Percentiles rank a stretch among this genome's conserved stretches.
Evolutionary conservation across 53 echinoderm and acorn worm species (phyloP).

Genomic region (Actinopyga echinites): DNA sequence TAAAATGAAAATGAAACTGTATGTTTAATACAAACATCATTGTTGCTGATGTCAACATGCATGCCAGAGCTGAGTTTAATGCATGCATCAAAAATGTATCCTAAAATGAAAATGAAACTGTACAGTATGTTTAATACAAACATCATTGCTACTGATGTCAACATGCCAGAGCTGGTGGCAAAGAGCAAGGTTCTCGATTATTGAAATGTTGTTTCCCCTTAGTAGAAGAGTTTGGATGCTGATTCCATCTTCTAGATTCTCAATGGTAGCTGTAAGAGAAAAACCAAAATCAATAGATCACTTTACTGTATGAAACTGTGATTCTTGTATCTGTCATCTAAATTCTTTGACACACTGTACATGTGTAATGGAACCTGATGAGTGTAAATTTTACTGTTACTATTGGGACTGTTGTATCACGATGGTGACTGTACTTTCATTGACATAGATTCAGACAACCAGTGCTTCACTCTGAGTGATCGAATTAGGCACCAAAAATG

Average conservation of each 20-base stretch:
- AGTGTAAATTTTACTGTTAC: too few relatives aligned
- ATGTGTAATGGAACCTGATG: too few relatives aligned
- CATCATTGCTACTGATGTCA: constrained; percentile 83
- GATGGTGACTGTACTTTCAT: too few relatives aligned
- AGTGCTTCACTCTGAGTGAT: too few relatives aligned
- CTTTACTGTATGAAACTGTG: too few relatives aligned
- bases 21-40: constrained; percentile 62
- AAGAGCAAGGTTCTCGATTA: constrained; percentile 72
- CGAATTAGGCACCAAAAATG: too few relatives aligned
- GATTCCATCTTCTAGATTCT: constrained; percentile 63
- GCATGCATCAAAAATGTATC: too few relatives aligned
- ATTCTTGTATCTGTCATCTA: too few relatives aligned
- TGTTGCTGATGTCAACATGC: constrained; percentile 75
- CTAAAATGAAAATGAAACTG: neutral
- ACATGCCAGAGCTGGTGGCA: constrained; percentile 90
- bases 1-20: neutral
- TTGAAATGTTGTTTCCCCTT: constrained; percentile 71
- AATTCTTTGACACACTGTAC: too few relatives aligned
- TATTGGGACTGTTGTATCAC: too few relatives aligned
- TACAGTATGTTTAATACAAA: constrained; percentile 4
- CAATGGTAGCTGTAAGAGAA: constrained; percentile 62
- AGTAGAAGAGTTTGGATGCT: constrained; percentile 71
- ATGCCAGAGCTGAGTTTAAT: constrained; percentile 95
- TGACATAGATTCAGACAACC: too few relatives aligned
- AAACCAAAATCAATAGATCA: neutral